A percentile compares a stretch with the other conserved stretches of the same genome.
Conservation (phyloP, 2,888 invertebrate species). For the Oasisia sp. region DNA sequence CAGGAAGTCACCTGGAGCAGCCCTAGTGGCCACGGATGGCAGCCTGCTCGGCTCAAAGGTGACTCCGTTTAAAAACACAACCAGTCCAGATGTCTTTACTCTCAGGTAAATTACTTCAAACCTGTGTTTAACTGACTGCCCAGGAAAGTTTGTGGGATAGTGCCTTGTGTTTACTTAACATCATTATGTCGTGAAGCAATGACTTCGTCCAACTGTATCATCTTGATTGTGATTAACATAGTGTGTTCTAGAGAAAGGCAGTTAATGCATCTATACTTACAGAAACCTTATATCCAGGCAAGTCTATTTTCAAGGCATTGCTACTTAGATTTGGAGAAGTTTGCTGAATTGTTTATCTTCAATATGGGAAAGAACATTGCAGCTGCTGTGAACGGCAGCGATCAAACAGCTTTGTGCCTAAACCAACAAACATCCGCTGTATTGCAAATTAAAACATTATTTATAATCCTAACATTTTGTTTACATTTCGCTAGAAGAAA, state of each 20-base stretch:
- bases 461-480: too few species aligned
- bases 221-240: background rate
- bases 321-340: background rate
- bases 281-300: background rate
- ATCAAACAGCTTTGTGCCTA: too few species aligned
- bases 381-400: too few species aligned
- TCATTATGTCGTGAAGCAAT: background rate
- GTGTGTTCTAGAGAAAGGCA: background rate
- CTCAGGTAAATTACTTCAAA: background rate
- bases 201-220: background rate
- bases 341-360: too few species aligned
- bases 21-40: background rate
- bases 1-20: background rate
- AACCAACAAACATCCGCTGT: too few species aligned
- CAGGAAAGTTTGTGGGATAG: background rate
- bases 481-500: too few species aligned
- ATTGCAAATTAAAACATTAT: too few species aligned
- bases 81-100: background rate
- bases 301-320: background rate
- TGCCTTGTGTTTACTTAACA: background rate
- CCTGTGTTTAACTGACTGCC: background rate
- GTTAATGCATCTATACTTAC: background rate
- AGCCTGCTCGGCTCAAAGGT: background rate
- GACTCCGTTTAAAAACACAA: background rate
- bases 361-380: too few species aligned